phyloP scores from a whole-genome alignment of 2,113 vertebrate species.

The Calyptommatus sinebrachiatus region DNA sequence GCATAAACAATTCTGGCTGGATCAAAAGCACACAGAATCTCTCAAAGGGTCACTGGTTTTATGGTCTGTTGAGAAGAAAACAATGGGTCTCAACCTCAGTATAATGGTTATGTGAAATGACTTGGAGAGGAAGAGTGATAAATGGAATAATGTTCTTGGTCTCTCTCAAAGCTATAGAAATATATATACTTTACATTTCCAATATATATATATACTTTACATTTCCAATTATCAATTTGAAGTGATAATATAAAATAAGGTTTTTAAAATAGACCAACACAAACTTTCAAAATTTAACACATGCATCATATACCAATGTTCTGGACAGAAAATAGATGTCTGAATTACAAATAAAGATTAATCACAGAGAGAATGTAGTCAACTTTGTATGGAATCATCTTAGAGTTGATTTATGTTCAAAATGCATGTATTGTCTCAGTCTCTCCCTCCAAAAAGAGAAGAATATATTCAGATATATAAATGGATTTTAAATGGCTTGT shows the following conservation, averaged over 20 bases:
- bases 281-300: background rate
- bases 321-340: background rate
- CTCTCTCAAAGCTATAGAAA: background rate
- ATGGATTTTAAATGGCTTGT: background rate
- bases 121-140: background rate
- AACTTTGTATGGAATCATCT: no score
- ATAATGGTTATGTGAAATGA: background rate
- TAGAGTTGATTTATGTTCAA: background rate
- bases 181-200: background rate
- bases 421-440: background rate
- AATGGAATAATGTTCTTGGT: background rate
- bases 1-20: background rate
- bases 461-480: background rate
- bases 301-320: background rate
- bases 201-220: background rate
- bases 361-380: background rate
- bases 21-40: no score
- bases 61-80: background rate
- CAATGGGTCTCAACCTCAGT: background rate
- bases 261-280: background rate
- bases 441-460: background rate
- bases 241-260: no score
- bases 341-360: background rate
- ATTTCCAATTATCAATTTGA: background rate
- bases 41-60: no score